These are phyloP conservation scores for Gryllus longicercus DNA, from an alignment of 2,888 invertebrate genomes.

Conservation along the genomic window DNA sequence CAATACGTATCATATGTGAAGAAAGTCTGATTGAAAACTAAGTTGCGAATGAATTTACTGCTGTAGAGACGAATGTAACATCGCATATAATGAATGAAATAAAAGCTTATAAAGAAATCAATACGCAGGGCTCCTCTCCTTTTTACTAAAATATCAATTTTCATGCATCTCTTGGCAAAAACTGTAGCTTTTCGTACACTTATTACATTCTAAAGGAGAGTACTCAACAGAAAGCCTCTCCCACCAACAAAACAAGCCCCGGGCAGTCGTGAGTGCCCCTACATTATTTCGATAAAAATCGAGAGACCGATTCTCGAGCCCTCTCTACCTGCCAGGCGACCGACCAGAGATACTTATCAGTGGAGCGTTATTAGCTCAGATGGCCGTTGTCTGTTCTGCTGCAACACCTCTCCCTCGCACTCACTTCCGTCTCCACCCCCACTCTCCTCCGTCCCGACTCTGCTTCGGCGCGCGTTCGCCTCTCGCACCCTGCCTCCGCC, in stretches of 20 bases:
- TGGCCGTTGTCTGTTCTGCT: not conserved
- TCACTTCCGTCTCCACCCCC: not conserved
- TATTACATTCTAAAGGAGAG: not conserved
- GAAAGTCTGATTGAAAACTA: too few relatives aligned
- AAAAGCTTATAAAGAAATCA: too few relatives aligned
- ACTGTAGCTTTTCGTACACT: too few relatives aligned
- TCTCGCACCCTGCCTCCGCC: too few relatives aligned
- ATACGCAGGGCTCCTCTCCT: too few relatives aligned
- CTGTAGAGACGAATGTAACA: too few relatives aligned
- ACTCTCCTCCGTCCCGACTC: not conserved
- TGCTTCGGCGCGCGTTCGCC: slow-evolving; percentile 20
- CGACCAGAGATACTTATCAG: not conserved
- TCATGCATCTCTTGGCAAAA: too few relatives aligned
- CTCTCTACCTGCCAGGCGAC: not conserved
- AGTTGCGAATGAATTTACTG: too few relatives aligned
- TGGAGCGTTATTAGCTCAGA: not conserved
- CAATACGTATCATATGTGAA: too few relatives aligned
- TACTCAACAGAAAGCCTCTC: not conserved
- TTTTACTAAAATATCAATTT: too few relatives aligned
- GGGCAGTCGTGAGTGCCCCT: not conserved
- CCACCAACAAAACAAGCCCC: not conserved
- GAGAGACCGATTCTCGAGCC: not conserved
- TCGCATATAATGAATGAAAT: too few relatives aligned
- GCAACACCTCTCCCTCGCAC: not conserved
- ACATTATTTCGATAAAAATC: slow-evolving; percentile 4